Base-by-base conservation (phyloP, 2,113 vertebrate species). In the Morphnarchus princeps region DNA sequence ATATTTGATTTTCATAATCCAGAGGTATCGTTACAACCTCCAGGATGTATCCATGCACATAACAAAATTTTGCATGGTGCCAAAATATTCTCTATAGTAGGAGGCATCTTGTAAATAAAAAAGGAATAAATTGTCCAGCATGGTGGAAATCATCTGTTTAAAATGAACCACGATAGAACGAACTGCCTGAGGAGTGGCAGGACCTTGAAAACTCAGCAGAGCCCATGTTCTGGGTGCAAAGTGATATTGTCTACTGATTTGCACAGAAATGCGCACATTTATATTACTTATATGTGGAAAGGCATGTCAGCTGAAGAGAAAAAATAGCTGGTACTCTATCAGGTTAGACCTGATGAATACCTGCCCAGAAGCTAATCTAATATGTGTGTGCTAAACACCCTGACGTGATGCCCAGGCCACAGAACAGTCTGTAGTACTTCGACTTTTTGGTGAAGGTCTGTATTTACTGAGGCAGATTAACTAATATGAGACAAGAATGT, bases 131-230 rank as follows among this genome's bases (percentile, higher is more conserved):
- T 85, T 70, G 54, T 87, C 63, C 87, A 82, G 18, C 62, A 50
- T 66, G 70, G 57, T 91, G 47, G 84, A 97, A 97, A 90, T 91
- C 63, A 81, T 87, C 73, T 73, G 78, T 66, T 91, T 77, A 90
- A 95, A 91, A 88, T 70, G 50, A 86, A 85, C 59, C 71, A 89
- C 65, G 28, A 87, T 40, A 92, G 85, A 96, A 66, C 0, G 0
- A 76, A 58, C 45, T 80, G 84, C 66, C 84, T 50, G 45, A 83
- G 93, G 87, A 95, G 16, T 62, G 43, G 77, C 93, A 93, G 62
- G 55, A 89, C 38, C 93, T 95, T 9, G 3, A 34, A 78, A 82
- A 93, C 62, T 85, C 82, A 54, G 49, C 45, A 90, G 38, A 95
- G 70, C 54, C 84, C 73, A 25, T 58, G 58, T 80, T 91, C 66